A percentile compares a stretch with the other conserved stretches of the same genome.
Evolutionary conservation across 2,797 vertebrate species (phyloP).

Genomic region (Ctenosaura bakeri): DNA sequence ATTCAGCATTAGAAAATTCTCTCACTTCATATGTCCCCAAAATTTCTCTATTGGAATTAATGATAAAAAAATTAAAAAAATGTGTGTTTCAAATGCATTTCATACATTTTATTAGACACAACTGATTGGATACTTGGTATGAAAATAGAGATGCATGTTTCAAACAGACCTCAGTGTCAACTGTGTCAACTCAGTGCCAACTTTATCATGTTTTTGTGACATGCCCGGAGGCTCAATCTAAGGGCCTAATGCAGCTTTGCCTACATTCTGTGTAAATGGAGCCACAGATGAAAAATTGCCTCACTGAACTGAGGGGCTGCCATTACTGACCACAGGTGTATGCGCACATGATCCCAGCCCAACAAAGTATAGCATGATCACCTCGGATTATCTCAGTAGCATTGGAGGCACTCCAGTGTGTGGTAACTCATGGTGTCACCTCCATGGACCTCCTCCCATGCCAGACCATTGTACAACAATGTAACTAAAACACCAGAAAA

Average conservation of each 20-base stretch:
- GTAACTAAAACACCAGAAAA: too few species aligned
- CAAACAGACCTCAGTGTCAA: not conserved
- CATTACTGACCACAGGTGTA: not conserved
- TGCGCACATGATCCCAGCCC: not conserved
- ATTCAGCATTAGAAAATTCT: not conserved
- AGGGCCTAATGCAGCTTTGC: not conserved
- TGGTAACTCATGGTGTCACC: too few species aligned
- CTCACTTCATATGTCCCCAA: constrained; percentile 8
- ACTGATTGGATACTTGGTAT: constrained; percentile 34
- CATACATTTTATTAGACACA: not conserved
- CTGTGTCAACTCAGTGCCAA: not conserved
- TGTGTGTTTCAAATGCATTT: not conserved
- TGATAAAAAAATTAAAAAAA: constrained; percentile 21
- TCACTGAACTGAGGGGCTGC: not conserved
- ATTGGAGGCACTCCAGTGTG: too few species aligned
- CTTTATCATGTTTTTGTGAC: not conserved
- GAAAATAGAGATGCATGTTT: not conserved
- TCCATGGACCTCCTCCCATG: too few species aligned
- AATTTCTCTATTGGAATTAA: not conserved
- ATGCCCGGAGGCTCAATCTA: not conserved
- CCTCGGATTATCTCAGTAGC: not conserved
- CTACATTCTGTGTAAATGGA: not conserved
- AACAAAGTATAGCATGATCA: not conserved
- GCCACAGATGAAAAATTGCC: not conserved
- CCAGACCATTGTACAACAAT: too few species aligned